A percentile compares a stretch with the other conserved stretches of the same genome.
phyloP scores from a whole-genome alignment of 1,140 invertebrate genomes.

The Apis mellifera region Amel_HAv3.1 CM009931.2:21102001-21102500 shows the following conservation, averaged over 20 bases:
- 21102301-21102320: conserved; percentile 18
- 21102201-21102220: conserved; percentile 54
- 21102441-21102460: not conserved
- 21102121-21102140: conserved; percentile 30
- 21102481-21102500: not conserved
- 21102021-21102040: not conserved
- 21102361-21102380: conserved; percentile 10
- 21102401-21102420: conserved; percentile 32
- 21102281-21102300: conserved; percentile 31
- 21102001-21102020: too few relatives aligned
- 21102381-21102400: too few relatives aligned
- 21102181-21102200: conserved; percentile 64
- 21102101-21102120: conserved; percentile 33
- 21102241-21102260: not conserved
- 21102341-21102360: conserved; percentile 49
- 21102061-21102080: conserved; percentile 1
- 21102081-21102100: conserved; percentile 5
- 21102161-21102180: conserved; percentile 55
- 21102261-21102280: conserved; percentile 3
- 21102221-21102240: conserved; percentile 26
- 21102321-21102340: conserved; percentile 28
- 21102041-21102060: not conserved
- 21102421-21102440: not conserved
- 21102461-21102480: not conserved
- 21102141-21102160: conserved; percentile 25